A percentile compares a stretch with the other conserved stretches of the same genome.
Evolutionary conservation across 1,140 invertebrate species (phyloP).

Genomic region (Teleogryllus occipitalis): DNA sequence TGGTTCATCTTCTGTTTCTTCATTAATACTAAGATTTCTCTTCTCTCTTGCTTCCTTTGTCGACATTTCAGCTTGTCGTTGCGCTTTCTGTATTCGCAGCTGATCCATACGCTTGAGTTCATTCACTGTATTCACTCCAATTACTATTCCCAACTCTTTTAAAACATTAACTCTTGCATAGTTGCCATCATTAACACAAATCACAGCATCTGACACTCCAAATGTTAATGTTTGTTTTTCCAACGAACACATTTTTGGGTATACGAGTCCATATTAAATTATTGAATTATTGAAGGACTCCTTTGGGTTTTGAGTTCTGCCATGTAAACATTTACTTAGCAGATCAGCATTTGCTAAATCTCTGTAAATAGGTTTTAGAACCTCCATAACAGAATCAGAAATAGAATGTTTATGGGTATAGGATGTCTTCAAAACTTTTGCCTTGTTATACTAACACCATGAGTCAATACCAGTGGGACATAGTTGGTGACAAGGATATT

Average conservation of each 20-base stretch:
- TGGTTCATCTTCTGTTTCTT: conserved; percentile 6
- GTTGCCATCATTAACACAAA: conserved; percentile 23
- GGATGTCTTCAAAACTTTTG: background rate
- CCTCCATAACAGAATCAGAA: conserved; percentile 15
- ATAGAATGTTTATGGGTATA: conserved; percentile 17
- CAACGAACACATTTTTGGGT: conserved; percentile 25
- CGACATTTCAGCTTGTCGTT: background rate
- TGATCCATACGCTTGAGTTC: conserved; percentile 10
- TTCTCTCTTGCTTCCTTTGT: conserved; percentile 8
- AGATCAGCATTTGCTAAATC: conserved; percentile 18
- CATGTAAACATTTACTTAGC: conserved; percentile 18
- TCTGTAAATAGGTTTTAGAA: conserved; percentile 19
- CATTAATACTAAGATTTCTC: background rate
- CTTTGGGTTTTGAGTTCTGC: conserved; percentile 22
- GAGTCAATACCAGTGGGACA: conserved; percentile 18
- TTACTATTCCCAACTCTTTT: background rate
- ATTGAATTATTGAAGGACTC: conserved; percentile 23
- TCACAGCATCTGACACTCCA: conserved; percentile 20
- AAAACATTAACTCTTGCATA: conserved; percentile 18
- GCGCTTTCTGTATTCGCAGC: conserved; percentile 12
- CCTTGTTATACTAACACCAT: conserved; percentile 19
- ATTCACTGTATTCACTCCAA: conserved; percentile 11
- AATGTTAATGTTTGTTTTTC: conserved; percentile 21
- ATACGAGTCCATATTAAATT: conserved; percentile 22
- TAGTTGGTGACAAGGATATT: conserved; percentile 20